Conservation (phyloP, 2,113 vertebrate species). For the Melanerpes formicivorus region DNA sequence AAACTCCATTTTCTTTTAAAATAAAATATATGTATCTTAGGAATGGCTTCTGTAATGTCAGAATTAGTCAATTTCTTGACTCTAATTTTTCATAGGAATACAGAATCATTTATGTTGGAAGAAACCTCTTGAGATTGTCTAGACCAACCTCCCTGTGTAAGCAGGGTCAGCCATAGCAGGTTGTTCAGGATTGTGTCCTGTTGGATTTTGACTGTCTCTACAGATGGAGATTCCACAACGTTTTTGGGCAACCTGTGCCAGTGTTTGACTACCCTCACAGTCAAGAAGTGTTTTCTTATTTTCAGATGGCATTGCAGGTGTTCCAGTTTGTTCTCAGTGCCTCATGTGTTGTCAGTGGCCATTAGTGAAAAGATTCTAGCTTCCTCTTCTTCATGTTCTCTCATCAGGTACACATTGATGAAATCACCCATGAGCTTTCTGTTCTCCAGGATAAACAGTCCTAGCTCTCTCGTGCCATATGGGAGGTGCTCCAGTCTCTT, state of each 20-base stretch:
- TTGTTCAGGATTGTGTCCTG: background rate
- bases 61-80: background rate
- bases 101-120: background rate
- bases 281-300: background rate
- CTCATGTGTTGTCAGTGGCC: background rate
- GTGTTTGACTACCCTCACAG: background rate
- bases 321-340: background rate
- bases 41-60: background rate
- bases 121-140: background rate
- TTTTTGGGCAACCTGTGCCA: background rate
- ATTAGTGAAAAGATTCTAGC: background rate
- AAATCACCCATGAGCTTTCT: background rate
- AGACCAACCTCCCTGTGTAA: background rate
- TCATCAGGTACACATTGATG: accelerated
- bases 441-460: background rate
- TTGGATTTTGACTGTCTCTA: background rate
- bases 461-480: background rate
- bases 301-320: background rate
- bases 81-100: background rate
- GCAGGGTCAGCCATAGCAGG: background rate
- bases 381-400: background rate
- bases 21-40: background rate
- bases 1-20: background rate
- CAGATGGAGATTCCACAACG: background rate
- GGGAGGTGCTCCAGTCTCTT: background rate